Conservation (phyloP, 92 coral and sea anemone species). For the Epizoanthus ramosus region DNA sequence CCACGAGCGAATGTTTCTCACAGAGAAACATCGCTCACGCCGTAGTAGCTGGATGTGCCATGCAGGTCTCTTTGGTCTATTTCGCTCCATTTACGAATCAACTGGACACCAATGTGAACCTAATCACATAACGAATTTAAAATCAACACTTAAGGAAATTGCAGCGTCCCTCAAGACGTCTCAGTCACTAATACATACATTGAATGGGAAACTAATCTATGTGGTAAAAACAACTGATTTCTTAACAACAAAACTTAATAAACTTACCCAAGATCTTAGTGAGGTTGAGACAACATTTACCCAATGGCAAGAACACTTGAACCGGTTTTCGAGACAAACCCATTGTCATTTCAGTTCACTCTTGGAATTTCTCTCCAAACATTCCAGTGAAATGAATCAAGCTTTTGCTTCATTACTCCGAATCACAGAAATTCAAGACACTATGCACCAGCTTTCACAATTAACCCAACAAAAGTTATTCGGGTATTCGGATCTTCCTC, state of each 20-base stretch:
- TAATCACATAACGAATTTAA: slow-evolving; percentile 28
- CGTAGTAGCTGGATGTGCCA: too few relatives aligned
- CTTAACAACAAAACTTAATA: slow-evolving; percentile 41
- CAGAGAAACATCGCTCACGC: too few relatives aligned
- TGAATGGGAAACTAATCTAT: slow-evolving; percentile 23
- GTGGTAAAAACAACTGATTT: too few relatives aligned
- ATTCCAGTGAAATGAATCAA: slow-evolving; percentile 25
- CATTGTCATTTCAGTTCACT: slow-evolving; percentile 15
- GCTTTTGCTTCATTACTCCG: slow-evolving; percentile 39
- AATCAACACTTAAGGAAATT: slow-evolving; percentile 27
- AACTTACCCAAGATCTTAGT: background rate
- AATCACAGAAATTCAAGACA: slow-evolving; percentile 44
- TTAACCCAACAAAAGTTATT: too few relatives aligned
- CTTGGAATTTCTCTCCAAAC: slow-evolving; percentile 47
- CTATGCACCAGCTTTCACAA: slow-evolving; percentile 36
- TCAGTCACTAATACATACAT: background rate
- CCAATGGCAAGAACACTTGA: slow-evolving; percentile 34
- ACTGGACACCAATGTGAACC: slow-evolving; percentile 35
- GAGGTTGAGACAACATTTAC: slow-evolving; percentile 26
- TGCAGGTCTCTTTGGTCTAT: slow-evolving; percentile 39
- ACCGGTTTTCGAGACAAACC: slow-evolving; percentile 3
- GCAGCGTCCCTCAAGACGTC: background rate
- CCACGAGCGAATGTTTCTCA: too few relatives aligned
- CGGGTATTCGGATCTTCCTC: too few relatives aligned
- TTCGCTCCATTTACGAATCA: slow-evolving; percentile 26